These are phyloP conservation scores for Volucella inanis DNA, from an alignment of 2,888 invertebrate genomes.

Conservation along the genomic window DNA sequence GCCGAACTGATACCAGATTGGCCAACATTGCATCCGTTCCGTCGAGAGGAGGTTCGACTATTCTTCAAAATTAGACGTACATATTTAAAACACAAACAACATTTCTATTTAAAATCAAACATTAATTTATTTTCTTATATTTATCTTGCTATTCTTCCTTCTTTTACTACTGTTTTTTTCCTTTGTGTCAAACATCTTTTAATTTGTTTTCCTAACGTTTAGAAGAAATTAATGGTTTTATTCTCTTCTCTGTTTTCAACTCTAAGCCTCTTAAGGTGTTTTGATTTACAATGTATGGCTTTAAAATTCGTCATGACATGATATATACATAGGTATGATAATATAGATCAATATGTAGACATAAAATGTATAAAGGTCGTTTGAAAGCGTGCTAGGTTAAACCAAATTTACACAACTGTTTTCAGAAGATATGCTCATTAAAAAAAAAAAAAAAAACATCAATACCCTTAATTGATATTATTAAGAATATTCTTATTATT, in stretches of 20 bases:
- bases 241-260: background rate
- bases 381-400: no score
- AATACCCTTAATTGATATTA: no score
- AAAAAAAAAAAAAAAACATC: no score
- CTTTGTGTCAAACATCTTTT: background rate
- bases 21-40: slow-evolving; percentile 87
- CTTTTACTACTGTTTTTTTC: slow-evolving; percentile 12
- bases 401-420: no score
- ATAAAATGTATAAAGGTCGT: no score
- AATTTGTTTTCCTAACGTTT: background rate
- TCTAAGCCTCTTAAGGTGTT: no score
- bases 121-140: slow-evolving; percentile 4
- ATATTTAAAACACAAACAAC: slow-evolving; percentile 69
- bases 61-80: slow-evolving; percentile 76
- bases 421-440: no score
- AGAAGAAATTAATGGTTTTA: background rate
- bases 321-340: no score
- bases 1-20: slow-evolving; percentile 98
- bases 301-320: no score
- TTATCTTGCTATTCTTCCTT: slow-evolving; percentile 41
- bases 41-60: slow-evolving; percentile 90
- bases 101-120: slow-evolving; percentile 35
- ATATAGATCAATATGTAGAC: no score
- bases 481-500: no score
- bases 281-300: no score